Base-by-base conservation (phyloP, 2,888 invertebrate species). In the Drosophila putrida region DNA sequence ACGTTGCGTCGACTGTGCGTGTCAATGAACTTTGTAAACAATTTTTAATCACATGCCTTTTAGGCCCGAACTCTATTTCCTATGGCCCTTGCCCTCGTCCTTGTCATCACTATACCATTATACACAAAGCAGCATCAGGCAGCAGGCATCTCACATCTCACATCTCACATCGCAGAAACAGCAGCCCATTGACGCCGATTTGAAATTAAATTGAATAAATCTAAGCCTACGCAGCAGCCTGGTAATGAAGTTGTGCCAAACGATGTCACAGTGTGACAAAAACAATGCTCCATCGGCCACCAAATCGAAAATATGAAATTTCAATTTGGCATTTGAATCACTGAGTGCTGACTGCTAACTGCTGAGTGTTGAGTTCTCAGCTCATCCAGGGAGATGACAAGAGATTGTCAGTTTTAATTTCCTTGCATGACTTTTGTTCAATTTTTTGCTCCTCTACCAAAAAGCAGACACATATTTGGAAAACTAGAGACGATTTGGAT, bases 11-110 rank as follows among this genome's bases (percentile, higher is more conserved):
- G 51, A 43, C 49, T 50, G 15, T 20, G 41, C 44, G 70, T 87
- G 84, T 88, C 84, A 87, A 86, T 83, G 89, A 85, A 88, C 84
- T 89, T 88, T 73, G 81, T 74, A 88, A 85, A 87, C 89, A 88
- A 85, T 88, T 88, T 88, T 86, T 88, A 85, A 88, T 89, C 87
- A 83, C 89, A 87, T 76, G 79, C 78, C 76, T 53, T 59, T 73
- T 50, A 20, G 49, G 25, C 55, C 39, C n/a, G 27, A 68, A 46
- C 63, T 63, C 68, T 36, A 43, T 47, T 66, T 67, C 43, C 41
- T 47, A 25, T 39, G 15, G 10, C 11, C n/a, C 10, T 4, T 13
- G 11, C 39, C 13, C 15, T 36, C 8, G 6, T 3, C 36, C 10
- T 6, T 5, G 6, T 10, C 38, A 28, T 31, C 31, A 15, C n/a